Percentiles rank a stretch among this genome's conserved stretches.
Evolutionary conservation across 1,140 invertebrate genomes (phyloP).

Genomic region (Uloborus diversus): DNA sequence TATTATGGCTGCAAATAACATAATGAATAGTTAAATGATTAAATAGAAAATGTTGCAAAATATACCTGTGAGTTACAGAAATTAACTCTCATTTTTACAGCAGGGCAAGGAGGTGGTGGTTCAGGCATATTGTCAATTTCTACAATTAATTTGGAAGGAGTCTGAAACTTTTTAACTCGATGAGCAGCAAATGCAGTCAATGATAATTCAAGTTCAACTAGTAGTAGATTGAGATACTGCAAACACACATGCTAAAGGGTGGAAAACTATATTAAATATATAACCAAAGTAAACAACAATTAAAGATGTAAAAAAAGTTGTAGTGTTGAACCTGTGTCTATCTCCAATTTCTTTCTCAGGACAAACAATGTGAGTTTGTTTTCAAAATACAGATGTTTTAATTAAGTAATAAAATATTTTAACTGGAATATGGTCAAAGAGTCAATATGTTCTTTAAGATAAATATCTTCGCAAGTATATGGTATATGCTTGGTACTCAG

Average conservation of each 20-base stretch:
- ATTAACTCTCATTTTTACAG: conserved; percentile 36
- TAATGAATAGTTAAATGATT: background rate
- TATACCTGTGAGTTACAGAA: conserved; percentile 36
- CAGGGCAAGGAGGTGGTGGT: conserved; percentile 24
- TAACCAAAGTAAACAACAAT: too few relatives aligned
- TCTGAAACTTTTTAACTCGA: conserved; percentile 74
- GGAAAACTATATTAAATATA: conserved; percentile 58
- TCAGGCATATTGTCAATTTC: conserved; percentile 35
- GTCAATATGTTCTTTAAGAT: too few relatives aligned
- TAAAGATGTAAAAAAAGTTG: too few relatives aligned
- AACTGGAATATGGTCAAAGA: too few relatives aligned
- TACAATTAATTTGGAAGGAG: conserved; percentile 27
- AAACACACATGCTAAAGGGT: conserved; percentile 76
- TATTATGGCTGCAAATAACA: background rate
- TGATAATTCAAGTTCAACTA: conserved; percentile 76
- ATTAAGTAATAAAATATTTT: too few relatives aligned
- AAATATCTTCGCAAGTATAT: too few relatives aligned
- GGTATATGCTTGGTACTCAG: too few relatives aligned
- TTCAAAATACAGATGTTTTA: too few relatives aligned
- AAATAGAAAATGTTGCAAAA: background rate
- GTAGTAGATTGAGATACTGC: conserved; percentile 74
- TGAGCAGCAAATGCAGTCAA: conserved; percentile 85
- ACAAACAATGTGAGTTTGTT: too few relatives aligned
- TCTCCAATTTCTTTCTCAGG: too few relatives aligned
- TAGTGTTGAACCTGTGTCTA: too few relatives aligned